These are phyloP conservation scores for Mya arenaria DNA, from an alignment of 1,140 invertebrate genomes.

Conservation along the genomic window DNA sequence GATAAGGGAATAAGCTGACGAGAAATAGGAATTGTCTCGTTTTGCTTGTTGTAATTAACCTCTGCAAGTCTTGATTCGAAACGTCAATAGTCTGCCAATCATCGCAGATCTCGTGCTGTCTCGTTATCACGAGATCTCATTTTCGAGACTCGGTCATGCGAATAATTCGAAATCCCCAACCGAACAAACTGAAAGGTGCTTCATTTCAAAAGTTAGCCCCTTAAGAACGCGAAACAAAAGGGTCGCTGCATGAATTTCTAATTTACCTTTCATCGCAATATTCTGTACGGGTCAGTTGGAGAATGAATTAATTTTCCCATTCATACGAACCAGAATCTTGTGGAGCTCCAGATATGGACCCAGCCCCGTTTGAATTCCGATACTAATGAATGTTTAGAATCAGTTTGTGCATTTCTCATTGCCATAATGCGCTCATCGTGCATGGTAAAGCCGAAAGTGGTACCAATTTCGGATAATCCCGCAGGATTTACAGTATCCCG, in stretches of 20 bases:
- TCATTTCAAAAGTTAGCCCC: slow-evolving; percentile 36
- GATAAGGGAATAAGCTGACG: neutral
- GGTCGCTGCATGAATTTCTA: slow-evolving; percentile 48
- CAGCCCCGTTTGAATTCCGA: slow-evolving; percentile 24
- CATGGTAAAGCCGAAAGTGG: slow-evolving; percentile 38
- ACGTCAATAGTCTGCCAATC: slow-evolving; percentile 48
- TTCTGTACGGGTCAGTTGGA: slow-evolving; percentile 13
- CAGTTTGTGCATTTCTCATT: slow-evolving; percentile 24
- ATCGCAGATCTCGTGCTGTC: slow-evolving; percentile 44
- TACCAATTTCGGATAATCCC: slow-evolving; percentile 34
- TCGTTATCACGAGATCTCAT: slow-evolving; percentile 46
- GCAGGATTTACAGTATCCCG: slow-evolving; percentile 2
- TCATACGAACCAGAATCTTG: neutral
- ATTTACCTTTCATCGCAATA: slow-evolving; percentile 46
- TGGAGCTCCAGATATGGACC: neutral
- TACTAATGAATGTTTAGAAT: slow-evolving; percentile 49
- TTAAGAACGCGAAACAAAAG: slow-evolving; percentile 5
- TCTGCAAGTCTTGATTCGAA: slow-evolving; percentile 27
- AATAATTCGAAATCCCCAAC: slow-evolving; percentile 15
- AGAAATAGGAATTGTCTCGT: neutral
- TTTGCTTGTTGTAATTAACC: slow-evolving; percentile 47
- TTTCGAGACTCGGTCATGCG: slow-evolving; percentile 27
- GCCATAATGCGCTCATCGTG: slow-evolving; percentile 18
- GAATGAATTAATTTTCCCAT: slow-evolving; percentile 36
- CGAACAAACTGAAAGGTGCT: slow-evolving; percentile 37